Evolutionary conservation across 2,113 vertebrate genomes (phyloP).

Genomic region (Rhinopomastus cyanomelas): DNA sequence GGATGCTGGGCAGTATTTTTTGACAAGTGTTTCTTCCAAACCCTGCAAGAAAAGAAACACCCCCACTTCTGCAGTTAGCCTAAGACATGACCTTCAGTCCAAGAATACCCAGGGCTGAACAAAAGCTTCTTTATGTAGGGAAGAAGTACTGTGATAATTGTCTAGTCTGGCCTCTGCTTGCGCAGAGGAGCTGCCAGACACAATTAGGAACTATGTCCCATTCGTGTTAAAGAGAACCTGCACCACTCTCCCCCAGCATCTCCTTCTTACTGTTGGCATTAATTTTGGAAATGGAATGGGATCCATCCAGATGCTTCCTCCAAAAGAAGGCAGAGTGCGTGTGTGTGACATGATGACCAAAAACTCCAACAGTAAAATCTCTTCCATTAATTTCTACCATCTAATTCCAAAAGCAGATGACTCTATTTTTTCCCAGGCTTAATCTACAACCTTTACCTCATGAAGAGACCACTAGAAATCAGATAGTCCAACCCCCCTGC

Average conservation of each 20-base stretch:
- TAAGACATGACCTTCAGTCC: neutral
- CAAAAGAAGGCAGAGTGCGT: neutral
- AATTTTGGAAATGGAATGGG: neutral
- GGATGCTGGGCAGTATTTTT: neutral
- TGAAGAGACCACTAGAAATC: no score
- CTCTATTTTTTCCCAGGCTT: neutral
- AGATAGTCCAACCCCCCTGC: no score
- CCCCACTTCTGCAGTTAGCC: neutral
- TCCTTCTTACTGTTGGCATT: neutral
- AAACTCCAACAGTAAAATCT: neutral
- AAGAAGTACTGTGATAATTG: neutral
- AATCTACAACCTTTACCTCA: neutral
- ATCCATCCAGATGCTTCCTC: neutral
- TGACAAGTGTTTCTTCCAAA: neutral
- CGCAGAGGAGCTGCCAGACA: neutral
- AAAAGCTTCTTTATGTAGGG: neutral
- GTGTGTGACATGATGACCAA: neutral
- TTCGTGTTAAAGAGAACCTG: neutral
- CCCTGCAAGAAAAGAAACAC: neutral
- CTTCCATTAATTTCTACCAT: neutral
- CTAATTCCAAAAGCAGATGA: neutral
- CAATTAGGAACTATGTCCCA: fast-evolving
- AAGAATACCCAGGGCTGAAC: neutral
- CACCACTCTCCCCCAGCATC: neutral
- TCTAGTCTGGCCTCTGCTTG: neutral